Evolutionary conservation across 2,797 vertebrate genomes (phyloP).

Genomic region (Spinus pinus): DNA sequence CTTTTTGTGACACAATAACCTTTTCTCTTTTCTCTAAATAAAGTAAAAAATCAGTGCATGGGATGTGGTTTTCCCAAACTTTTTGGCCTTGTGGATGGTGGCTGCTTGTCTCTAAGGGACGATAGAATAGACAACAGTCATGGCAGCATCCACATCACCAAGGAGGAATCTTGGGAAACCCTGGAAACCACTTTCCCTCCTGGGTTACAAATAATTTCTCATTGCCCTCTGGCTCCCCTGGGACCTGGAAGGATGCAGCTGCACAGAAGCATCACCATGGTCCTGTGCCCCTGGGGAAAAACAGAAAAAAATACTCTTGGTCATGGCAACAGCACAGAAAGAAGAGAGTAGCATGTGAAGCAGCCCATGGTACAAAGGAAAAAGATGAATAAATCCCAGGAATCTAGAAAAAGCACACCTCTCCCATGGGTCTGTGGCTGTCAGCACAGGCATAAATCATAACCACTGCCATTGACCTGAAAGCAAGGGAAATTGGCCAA

Average conservation of each 20-base stretch:
- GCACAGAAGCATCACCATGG: not conserved
- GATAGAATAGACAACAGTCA: not conserved
- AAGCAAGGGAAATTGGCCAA: not conserved
- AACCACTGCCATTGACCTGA: not conserved
- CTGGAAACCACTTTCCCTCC: not conserved
- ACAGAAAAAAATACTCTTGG: not conserved
- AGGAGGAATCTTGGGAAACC: not conserved
- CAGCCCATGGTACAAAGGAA: not conserved
- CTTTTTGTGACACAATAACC: not conserved
- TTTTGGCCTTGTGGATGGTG: not conserved
- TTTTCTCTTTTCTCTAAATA: not conserved
- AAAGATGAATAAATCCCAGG: not conserved
- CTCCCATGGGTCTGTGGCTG: not conserved
- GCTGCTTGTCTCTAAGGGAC: not conserved
- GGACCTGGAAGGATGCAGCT: not conserved
- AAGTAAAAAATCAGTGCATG: not conserved
- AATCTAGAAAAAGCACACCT: not conserved
- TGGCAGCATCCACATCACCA: not conserved
- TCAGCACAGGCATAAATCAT: not conserved
- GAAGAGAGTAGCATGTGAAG: not conserved
- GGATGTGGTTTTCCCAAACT: not conserved
- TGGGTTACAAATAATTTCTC: not conserved
- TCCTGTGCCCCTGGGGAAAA: not conserved
- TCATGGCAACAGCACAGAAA: not conserved
- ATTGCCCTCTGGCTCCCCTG: rapidly evolving